A percentile compares a stretch with the other conserved stretches of the same genome.
Evolutionary conservation across 2,888 invertebrate genomes (phyloP).

Genomic region (Cyclophora albipunctata): DNA sequence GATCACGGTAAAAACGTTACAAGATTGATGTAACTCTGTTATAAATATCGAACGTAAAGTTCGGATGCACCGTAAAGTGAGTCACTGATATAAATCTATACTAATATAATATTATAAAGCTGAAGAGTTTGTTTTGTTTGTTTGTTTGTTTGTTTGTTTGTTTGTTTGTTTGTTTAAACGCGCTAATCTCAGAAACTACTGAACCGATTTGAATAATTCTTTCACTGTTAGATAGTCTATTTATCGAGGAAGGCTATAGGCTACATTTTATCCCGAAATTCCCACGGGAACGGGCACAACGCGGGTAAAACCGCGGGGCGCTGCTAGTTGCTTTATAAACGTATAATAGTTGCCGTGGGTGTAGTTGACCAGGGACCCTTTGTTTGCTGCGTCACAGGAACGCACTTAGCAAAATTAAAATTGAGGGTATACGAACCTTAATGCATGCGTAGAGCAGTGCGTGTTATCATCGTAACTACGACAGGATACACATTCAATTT

Average conservation of each 20-base stretch:
- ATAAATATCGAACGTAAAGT: slow-evolving; percentile 34
- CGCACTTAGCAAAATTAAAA: slow-evolving; percentile 70
- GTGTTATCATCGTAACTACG: slow-evolving; percentile 12
- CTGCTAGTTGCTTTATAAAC: slow-evolving; percentile 54
- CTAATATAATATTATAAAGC: too few species aligned
- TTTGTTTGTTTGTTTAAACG: too few species aligned
- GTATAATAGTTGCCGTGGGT: slow-evolving; percentile 53
- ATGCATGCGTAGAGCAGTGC: slow-evolving; percentile 27
- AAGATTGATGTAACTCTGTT: slow-evolving; percentile 29
- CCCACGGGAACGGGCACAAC: too few species aligned
- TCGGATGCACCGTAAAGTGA: slow-evolving; percentile 50
- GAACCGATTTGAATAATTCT: too few species aligned
- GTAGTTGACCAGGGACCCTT: slow-evolving; percentile 63
- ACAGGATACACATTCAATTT: slow-evolving; percentile 7
- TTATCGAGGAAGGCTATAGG: too few species aligned
- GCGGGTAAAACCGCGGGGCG: too few species aligned
- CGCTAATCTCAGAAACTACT: too few species aligned
- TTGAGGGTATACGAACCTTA: slow-evolving; percentile 44
- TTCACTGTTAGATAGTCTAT: too few species aligned
- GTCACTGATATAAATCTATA: slow-evolving; percentile 62
- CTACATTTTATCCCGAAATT: too few species aligned
- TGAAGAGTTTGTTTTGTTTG: too few species aligned
- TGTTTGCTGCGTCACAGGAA: slow-evolving; percentile 64
- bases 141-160: too few species aligned
- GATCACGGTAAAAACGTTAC: slow-evolving; percentile 20